Evolutionary conservation across 2,113 vertebrate genomes (phyloP), one percentile per base, ranked within the genome.

Genomic region (Callorhinus ursinus): DNA sequence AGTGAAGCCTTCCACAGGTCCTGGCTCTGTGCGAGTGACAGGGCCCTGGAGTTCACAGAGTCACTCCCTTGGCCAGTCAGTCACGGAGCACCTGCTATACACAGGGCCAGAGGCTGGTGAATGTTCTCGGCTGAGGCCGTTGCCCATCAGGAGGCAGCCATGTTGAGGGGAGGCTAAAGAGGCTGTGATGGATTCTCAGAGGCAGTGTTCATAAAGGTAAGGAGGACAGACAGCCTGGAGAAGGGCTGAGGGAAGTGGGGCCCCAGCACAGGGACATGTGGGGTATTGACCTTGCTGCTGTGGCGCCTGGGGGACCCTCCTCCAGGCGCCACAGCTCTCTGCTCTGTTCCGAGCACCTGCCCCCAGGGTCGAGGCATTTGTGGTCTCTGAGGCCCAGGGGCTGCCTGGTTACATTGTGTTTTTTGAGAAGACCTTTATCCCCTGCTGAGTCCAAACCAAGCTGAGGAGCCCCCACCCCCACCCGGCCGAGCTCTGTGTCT

Each of bases 351-450:
- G 0, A 79, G 67, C 1, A 4, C 89, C 59, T 83, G 63, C 76
- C 61, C 95, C 69, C 31, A 16, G 22, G 93, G 79, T 92, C 89
- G 81, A 63, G 63, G 69, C 31, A 65, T 91, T 53, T 83, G 65
- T 88, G 61, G 71, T 72, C 86, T 89, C 33, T n/a, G 74, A 95
- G 92, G 92, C 84, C 21, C 53, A 57, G 63, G 31, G 36, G 24
- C 84, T 91, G 90, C 81, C 53, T 76, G 5, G 57, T 39, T 31
- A 71, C 93, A 51, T 63, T 90, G 83, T 93, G 49, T 74, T 83
- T 92, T 89, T 89, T 81, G 26, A 96, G 92, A 77, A 95, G 88
- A 61, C n/a, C 42, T 26, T 96, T 51, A 55, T 49, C 42, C 31
- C 90, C 94, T 36, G 14, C 87, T 88, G 88, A 94, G 85, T 77